A percentile compares a stretch with the other conserved stretches of the same genome.
Evolutionary conservation across 2,797 vertebrate species (phyloP).

Genomic region (Sandelia bainsii): DNA sequence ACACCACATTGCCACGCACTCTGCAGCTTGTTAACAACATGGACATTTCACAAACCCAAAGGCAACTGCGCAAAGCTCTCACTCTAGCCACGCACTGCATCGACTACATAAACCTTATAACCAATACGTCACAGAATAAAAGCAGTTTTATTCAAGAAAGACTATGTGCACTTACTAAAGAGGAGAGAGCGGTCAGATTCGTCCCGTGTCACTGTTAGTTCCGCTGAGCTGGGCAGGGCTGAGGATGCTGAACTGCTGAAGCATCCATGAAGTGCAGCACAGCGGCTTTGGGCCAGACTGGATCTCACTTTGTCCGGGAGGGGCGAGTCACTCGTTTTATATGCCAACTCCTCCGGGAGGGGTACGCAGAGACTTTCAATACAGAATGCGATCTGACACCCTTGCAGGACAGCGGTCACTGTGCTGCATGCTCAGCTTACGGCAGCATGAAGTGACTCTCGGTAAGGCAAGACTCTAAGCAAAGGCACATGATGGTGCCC

Average conservation of each 20-base stretch:
- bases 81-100: slow-evolving; percentile 33
- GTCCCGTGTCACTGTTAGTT: slow-evolving; percentile 59
- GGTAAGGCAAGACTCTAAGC: no score
- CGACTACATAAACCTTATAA: slow-evolving; percentile 10
- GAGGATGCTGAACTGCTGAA: slow-evolving; percentile 80
- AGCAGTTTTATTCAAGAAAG: background rate
- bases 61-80: slow-evolving; percentile 38
- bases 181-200: slow-evolving; percentile 31
- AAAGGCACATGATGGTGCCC: slow-evolving; percentile 10
- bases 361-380: slow-evolving; percentile 59
- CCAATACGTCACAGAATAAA: slow-evolving; percentile 7
- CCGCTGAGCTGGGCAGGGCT: slow-evolving; percentile 68
- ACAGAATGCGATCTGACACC: slow-evolving; percentile 55
- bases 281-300: slow-evolving; percentile 72
- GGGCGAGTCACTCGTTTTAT: slow-evolving; percentile 76
- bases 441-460: slow-evolving; percentile 35
- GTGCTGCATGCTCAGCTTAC: slow-evolving; percentile 43
- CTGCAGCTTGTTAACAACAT: slow-evolving; percentile 28
- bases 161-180: slow-evolving; percentile 67
- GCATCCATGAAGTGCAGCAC: slow-evolving; percentile 80
- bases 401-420: slow-evolving; percentile 48
- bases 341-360: slow-evolving; percentile 67
- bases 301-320: slow-evolving; percentile 69
- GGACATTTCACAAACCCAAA: slow-evolving; percentile 18
- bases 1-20: slow-evolving; percentile 16